Base-by-base conservation (phyloP, 53 echinoderm and acorn worm genomes). In the Astropecten irregularis region DNA sequence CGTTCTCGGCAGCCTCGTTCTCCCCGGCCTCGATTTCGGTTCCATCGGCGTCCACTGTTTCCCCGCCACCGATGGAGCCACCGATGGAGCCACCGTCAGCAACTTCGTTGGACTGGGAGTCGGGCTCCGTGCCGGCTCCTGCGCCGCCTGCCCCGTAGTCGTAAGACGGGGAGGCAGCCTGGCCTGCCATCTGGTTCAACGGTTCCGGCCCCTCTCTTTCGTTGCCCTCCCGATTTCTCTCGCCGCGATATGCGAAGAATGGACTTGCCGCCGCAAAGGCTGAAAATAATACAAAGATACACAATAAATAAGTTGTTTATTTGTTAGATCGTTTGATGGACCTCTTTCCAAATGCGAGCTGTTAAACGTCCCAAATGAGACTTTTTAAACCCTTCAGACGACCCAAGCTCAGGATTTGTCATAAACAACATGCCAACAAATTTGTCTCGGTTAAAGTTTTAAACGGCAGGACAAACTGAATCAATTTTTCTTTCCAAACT, bases 111-210 rank as follows among this genome's bases (percentile, higher is more conserved):
- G 68, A 68, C 23, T 68, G 10, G 25, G 42, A 44, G 18, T 3
- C 65, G 19, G 65, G 35, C 4, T 38, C 36, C 42, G 68, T 42
- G n/a, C 2, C 35, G 37, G 14, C 58, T 4, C 47, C 68, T 42
- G 68, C 47, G 26, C 39, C 68, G 13, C 68, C 68, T 6, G 42
- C 42, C 3, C 47, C 68, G 65, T 65, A 65, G 36, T 65, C 65
- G 65, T 65, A 65, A 38, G 65, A 65, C 19, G 65, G 65, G 19
- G 65, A 65, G 65, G 36, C 65, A n/a, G 3, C 19, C 63, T 63
- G 63, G 1, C 0, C 6, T 22, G 23, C 26, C 25, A 65, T 38
- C 38, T 65, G 65, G 39, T 65, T 35, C 65, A 37, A 2, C 21
- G 65, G 65, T 4, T 36, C 5, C 14, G n/a, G 19, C 9, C 65